Base-by-base conservation (phyloP, 2,888 invertebrate species). In the Yponomeuta malinellus region DNA sequence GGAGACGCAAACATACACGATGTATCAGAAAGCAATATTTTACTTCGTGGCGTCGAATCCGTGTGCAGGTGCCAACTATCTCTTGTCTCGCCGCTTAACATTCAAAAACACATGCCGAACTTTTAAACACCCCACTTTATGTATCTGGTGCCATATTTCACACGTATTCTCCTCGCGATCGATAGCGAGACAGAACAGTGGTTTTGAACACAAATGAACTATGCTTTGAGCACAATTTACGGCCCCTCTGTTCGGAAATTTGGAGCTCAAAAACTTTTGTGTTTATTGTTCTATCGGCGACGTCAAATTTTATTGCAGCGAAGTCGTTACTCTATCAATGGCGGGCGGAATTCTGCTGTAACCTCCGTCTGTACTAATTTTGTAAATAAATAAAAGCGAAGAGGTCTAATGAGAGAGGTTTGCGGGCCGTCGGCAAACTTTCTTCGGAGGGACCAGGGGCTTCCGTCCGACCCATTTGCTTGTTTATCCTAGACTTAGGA, bases 381-480 rank as follows among this genome's bases (percentile, higher is more conserved):
- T 79, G 85, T 84, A 83, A 85, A 86, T 87, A 91, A 92, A 90
- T 89, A 90, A 90, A 87, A 87, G 85, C 83, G 81, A 82, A 83
- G 82, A 84, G 72, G 70, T 84, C 89, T 91, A 91, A 91, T 90
- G 91, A 91, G 88, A 86, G 86, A 75, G 76, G 74, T 81, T 85
- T 80, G 82, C 81, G 85, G 84, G 85, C 79, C 79, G 79, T 80
- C 83, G 84, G 83, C 85, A 86, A 90, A 92, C 86, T 91, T 90
- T 90, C 89, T 90, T 90, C 74, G 15, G 76, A 81, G 82, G 79
- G 83, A 85, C 83, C 76, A 78, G 83, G 79, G 88, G 86, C 81
- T 89, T 89, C 89, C 89, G 88, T 83, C 83, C 87, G 83, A 87
- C 85, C 88, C 90, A 89, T 90, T 90, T 87, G 84, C 85, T 87